Conservation (phyloP, 2,888 invertebrate species). For the Parascotia fuliginaria region DNA sequence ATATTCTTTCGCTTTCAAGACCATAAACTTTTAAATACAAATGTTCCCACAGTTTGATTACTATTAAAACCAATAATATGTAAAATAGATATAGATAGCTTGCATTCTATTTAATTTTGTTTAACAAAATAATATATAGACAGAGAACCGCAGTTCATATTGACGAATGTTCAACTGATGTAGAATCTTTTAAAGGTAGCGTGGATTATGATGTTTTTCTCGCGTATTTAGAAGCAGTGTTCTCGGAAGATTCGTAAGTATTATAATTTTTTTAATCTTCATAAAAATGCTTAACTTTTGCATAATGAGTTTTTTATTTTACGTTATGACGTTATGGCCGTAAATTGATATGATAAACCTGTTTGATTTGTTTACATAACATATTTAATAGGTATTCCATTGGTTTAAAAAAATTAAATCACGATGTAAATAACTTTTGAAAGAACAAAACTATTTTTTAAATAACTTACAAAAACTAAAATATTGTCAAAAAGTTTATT, state of each 20-base stretch:
- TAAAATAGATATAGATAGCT: constrained; percentile 43
- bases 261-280: background rate
- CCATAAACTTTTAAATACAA: constrained; percentile 61
- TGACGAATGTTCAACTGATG: background rate
- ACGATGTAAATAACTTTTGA: too few relatives aligned
- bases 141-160: background rate
- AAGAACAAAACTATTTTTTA: too few relatives aligned
- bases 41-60: constrained; percentile 63
- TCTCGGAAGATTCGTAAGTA: constrained; percentile 1
- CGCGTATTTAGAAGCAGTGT: constrained; percentile 4
- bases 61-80: constrained; percentile 51
- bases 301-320: background rate
- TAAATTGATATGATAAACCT: background rate
- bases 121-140: constrained; percentile 35
- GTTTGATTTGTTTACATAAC: constrained; percentile 12
- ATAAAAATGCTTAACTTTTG: background rate
- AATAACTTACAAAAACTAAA: too few relatives aligned
- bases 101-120: constrained; percentile 39
- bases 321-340: background rate
- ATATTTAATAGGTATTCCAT: too few relatives aligned
- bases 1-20: constrained; percentile 56
- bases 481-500: too few relatives aligned
- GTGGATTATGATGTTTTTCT: background rate
- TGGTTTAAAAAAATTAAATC: too few relatives aligned
- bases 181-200: background rate